Base-by-base conservation (phyloP, 2,113 vertebrate genomes). In the Naja naja region DNA sequence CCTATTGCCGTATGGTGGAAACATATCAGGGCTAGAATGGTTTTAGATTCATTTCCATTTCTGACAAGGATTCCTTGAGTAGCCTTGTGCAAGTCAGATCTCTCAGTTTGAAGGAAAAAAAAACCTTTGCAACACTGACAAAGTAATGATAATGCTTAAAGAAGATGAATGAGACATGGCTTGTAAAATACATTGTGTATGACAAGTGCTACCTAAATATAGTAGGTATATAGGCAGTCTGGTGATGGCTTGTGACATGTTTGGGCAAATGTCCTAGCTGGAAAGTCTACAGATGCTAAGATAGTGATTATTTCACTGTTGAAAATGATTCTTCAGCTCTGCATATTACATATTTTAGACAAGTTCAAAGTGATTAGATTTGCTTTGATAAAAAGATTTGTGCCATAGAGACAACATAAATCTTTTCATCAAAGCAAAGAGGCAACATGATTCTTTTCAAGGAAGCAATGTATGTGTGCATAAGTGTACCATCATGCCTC, bases 41-140 rank as follows among this genome's bases (percentile, higher is more conserved):
- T 30, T n/a, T 60, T 20, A 53, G 55, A 87, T 93, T 87, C 30
- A 87, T 69, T 90, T 87, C 47, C 55, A 60, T 47, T 60, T 52
- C 55, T 87, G 89, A 90, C 43, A 64, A 60, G 43, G 54, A 22
- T 58, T 90, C 54, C 52, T 43, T 53, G 54, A 49, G 39, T 54
- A 43, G 91, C 87, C 91, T 89, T 89, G 20, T 85, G 87, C 52
- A 92, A 92, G 34, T 92, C 64, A 45, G 45, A 30, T 92, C 27
- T 92, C 39, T 22, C 25, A 47, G 39, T 56, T 27, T 89, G 20
- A 52, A n/a, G 47, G 22, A 27, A 4, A 5, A 12, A 16, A 81
- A 85, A 23, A 20, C 56, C 25, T 54, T 20, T 81, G 25, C 11
- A 55, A 74, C 56, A 45, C 52, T 92, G 64, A 30, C 60, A 85